Conservation (phyloP, 2,797 vertebrate species). For the Paramormyrops hopkinsi region DNA sequence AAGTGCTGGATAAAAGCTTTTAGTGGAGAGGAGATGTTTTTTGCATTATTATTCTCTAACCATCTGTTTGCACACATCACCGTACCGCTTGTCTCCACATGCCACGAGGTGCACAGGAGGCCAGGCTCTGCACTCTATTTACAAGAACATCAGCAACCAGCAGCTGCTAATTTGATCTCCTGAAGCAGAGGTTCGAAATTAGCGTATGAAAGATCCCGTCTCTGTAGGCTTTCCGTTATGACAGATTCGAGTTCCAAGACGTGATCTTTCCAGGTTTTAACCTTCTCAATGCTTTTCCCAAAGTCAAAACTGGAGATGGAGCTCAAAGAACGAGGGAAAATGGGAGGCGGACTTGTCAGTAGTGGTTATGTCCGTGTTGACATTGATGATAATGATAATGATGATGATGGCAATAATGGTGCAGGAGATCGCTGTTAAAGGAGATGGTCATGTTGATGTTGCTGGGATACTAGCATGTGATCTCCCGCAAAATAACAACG, state of each 20-base stretch:
- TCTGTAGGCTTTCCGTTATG: constrained; percentile 31
- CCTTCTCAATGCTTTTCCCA: not conserved
- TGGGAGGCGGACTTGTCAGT: not conserved
- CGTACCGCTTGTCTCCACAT: constrained; percentile 20
- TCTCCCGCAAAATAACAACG: not conserved
- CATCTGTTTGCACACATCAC: constrained; percentile 56
- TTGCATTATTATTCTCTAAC: constrained; percentile 51
- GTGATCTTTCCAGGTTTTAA: constrained; percentile 17
- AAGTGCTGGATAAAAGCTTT: constrained; percentile 16
- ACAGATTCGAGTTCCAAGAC: constrained; percentile 35
- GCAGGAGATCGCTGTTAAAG: not conserved
- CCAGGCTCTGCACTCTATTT: constrained; percentile 28
- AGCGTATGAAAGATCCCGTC: constrained; percentile 39
- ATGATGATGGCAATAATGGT: not conserved
- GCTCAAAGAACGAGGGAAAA: not conserved
- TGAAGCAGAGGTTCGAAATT: constrained; percentile 32
- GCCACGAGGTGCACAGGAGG: constrained; percentile 26
- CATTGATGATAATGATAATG: not conserved
- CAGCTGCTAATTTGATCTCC: constrained; percentile 40
- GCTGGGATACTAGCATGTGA: not conserved
- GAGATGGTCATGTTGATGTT: not conserved
- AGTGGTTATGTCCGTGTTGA: not conserved
- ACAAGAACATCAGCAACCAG: constrained; percentile 26
- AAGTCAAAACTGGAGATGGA: not conserved
- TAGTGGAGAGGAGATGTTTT: constrained; percentile 34